These are phyloP conservation scores for Trypoxylon attenuatum DNA, from an alignment of 2,888 invertebrate genomes.

Conservation along the genomic window DNA sequence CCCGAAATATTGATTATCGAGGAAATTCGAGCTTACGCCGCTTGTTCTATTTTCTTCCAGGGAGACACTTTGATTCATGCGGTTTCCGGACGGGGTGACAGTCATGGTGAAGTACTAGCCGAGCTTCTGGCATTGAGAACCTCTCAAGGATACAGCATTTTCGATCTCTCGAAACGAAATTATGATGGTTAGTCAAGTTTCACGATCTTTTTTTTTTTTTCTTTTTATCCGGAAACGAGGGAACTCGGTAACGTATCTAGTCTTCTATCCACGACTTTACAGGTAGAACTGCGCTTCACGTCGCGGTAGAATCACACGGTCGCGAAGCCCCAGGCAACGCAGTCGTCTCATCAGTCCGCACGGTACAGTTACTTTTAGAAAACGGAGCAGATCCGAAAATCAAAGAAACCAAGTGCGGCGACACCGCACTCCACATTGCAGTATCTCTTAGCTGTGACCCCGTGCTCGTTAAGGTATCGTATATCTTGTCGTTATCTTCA, in stretches of 20 bases:
- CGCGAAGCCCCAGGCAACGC: slow-evolving; percentile 19
- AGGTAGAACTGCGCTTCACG: slow-evolving; percentile 67
- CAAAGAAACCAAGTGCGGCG: slow-evolving; percentile 55
- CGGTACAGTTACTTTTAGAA: slow-evolving; percentile 56
- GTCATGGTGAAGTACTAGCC: slow-evolving; percentile 55
- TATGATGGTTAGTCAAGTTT: slow-evolving; percentile 59
- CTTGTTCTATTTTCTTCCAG: slow-evolving; percentile 41
- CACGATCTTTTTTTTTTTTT: no score
- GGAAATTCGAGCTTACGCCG: no score
- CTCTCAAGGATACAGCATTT: slow-evolving; percentile 57
- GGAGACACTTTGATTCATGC: slow-evolving; percentile 65
- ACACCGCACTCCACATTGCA: slow-evolving; percentile 65
- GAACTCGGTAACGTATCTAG: no score
- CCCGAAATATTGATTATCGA: no score
- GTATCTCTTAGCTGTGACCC: slow-evolving; percentile 59
- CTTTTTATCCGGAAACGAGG: no score
- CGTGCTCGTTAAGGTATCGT: slow-evolving; percentile 61
- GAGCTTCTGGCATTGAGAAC: slow-evolving; percentile 63
- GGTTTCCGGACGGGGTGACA: slow-evolving; percentile 62
- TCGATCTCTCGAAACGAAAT: slow-evolving; percentile 64
- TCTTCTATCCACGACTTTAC: slow-evolving; percentile 2
- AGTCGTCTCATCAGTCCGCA: slow-evolving; percentile 39
- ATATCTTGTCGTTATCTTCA: neutral
- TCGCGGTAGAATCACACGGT: slow-evolving; percentile 63
- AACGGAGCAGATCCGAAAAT: slow-evolving; percentile 58